phyloP scores from a whole-genome alignment of 2,797 vertebrate genomes.

The Coregonus ussuriensis region DNA sequence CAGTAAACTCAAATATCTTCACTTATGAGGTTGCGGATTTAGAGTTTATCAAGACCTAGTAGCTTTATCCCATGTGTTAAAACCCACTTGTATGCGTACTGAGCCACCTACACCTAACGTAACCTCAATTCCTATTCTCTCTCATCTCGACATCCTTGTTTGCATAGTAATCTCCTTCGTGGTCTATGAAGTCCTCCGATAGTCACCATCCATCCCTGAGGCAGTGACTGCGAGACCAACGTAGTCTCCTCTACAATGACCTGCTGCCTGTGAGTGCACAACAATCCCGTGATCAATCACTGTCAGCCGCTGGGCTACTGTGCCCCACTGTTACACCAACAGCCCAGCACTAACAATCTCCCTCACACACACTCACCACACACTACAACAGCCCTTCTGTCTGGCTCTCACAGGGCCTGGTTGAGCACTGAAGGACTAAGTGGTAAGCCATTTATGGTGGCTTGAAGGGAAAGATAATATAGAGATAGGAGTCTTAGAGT shows the following conservation, averaged over 20 bases:
- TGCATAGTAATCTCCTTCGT: neutral
- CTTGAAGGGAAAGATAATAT: neutral
- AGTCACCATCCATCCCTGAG: neutral
- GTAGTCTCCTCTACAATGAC: neutral
- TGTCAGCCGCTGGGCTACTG: neutral
- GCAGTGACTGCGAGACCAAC: neutral
- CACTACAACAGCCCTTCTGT: neutral
- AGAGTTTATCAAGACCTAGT: neutral
- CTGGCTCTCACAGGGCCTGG: neutral
- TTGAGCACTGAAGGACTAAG: neutral
- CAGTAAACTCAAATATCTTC: neutral
- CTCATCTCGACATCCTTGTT: neutral
- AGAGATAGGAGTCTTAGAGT: neutral
- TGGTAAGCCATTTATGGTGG: no score
- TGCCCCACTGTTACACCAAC: no score
- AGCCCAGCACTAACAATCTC: no score
- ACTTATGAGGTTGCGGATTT: no score
- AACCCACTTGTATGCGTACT: neutral
- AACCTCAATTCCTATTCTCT: neutral
- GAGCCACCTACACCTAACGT: neutral
- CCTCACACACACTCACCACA: neutral
- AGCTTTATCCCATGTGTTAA: neutral
- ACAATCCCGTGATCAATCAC: neutral
- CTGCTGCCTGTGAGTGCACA: neutral
- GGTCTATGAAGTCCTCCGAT: slow-evolving; percentile 5